Percentiles rank a stretch among this genome's conserved stretches.
These are phyloP conservation scores for Mythimna loreyi DNA, from an alignment of 2,888 invertebrate genomes.

Conservation along the genomic window DNA sequence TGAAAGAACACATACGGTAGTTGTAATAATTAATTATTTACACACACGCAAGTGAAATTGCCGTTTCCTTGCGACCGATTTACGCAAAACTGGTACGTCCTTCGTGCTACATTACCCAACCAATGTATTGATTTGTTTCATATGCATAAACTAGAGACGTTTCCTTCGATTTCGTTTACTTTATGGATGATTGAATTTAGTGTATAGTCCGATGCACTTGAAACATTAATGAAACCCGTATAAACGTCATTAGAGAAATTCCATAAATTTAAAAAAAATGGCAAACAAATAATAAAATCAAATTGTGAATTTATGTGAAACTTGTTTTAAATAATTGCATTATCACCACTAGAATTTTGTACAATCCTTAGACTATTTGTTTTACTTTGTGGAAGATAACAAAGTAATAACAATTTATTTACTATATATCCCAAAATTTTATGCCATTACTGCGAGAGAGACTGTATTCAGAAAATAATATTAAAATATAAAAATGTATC, in stretches of 20 bases:
- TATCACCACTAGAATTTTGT: neutral
- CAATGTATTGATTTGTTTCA: constrained; percentile 56
- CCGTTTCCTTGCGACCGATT: constrained; percentile 73
- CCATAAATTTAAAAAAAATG: neutral
- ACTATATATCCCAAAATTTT: neutral
- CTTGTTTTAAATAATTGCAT: neutral
- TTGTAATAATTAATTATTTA: constrained; percentile 57
- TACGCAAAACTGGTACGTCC: constrained; percentile 74
- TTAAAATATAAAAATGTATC: constrained; percentile 23
- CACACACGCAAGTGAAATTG: constrained; percentile 73
- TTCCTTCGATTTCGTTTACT: constrained; percentile 56
- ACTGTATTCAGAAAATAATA: neutral
- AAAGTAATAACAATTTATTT: neutral
- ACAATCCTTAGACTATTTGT: neutral
- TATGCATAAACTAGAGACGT: constrained; percentile 46
- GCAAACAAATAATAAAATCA: neutral
- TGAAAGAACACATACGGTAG: constrained; percentile 42
- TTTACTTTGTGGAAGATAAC: neutral
- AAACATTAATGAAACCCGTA: constrained; percentile 4
- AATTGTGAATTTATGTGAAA: neutral
- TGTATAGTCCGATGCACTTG: constrained; percentile 3
- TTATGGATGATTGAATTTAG: constrained; percentile 42
- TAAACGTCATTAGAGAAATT: neutral
- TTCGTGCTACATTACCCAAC: constrained; percentile 69
- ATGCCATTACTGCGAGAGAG: neutral